Percentiles rank a stretch among this genome's conserved stretches.
Conservation (phyloP, 2,113 vertebrate species). For the Mormyrus lacerda region DNA sequence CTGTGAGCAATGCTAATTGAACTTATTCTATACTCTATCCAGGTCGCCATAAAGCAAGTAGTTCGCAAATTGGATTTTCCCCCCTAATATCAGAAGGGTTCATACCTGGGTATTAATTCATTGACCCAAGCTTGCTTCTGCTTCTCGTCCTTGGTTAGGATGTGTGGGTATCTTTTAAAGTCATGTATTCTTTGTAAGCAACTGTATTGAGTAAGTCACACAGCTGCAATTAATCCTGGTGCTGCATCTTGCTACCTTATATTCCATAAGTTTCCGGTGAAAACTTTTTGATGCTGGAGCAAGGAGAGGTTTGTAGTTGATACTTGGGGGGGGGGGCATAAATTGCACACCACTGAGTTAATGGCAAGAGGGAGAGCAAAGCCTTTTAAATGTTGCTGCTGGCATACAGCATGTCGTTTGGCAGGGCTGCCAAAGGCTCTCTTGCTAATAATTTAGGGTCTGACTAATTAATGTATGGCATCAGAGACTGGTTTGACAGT, state of each 20-base stretch:
- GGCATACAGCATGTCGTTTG: background rate
- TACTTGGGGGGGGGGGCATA: background rate
- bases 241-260: background rate
- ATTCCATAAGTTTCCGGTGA: background rate
- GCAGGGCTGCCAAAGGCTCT: background rate
- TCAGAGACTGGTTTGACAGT: background rate
- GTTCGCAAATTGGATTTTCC: background rate
- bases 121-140: background rate
- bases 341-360: background rate
- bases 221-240: background rate
- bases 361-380: background rate
- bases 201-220: background rate
- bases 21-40: background rate
- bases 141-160: background rate
- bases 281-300: background rate
- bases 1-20: slow-evolving; percentile 3
- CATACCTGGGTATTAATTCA: background rate
- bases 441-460: background rate
- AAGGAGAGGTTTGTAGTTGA: background rate
- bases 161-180: background rate
- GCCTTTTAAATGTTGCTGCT: slow-evolving; percentile 5
- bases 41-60: background rate
- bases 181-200: background rate
- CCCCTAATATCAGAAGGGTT: background rate
- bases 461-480: slow-evolving; percentile 11